Conservation (phyloP, 2,888 invertebrate genomes). For the Patella pellucida region DNA sequence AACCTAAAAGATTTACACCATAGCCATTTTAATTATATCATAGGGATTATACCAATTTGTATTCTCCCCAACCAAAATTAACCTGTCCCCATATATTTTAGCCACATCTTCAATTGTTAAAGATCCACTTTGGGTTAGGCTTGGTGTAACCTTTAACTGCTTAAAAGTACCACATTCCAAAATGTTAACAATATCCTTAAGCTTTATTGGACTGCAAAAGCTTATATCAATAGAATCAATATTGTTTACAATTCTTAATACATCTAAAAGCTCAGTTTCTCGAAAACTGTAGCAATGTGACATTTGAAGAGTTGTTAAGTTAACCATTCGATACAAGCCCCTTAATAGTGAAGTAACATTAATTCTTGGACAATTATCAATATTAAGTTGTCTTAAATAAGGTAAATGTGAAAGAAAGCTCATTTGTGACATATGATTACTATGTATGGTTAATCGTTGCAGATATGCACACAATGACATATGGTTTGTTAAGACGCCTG, state of each 20-base stretch:
- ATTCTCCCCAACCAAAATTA: background rate
- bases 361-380: constrained; percentile 3
- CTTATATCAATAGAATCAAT: constrained; percentile 3
- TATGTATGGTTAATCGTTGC: background rate
- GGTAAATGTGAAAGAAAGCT: background rate
- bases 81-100: background rate
- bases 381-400: background rate
- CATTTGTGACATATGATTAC: constrained; percentile 1
- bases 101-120: background rate
- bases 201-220: background rate
- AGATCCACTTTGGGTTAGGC: background rate
- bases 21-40: background rate
- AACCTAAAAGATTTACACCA: too few relatives aligned
- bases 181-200: background rate
- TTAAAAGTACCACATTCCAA: background rate
- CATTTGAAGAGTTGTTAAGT: background rate
- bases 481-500: background rate
- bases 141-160: background rate
- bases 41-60: constrained; percentile 3
- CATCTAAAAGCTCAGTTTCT: constrained; percentile 1
- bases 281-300: background rate
- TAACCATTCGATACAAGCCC: background rate
- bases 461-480: background rate
- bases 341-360: background rate
- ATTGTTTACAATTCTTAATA: background rate